Percentiles rank a stretch among this genome's conserved stretches.
phyloP scores from a whole-genome alignment of 2,113 vertebrate species.

The Trachemys scripta region DNA sequence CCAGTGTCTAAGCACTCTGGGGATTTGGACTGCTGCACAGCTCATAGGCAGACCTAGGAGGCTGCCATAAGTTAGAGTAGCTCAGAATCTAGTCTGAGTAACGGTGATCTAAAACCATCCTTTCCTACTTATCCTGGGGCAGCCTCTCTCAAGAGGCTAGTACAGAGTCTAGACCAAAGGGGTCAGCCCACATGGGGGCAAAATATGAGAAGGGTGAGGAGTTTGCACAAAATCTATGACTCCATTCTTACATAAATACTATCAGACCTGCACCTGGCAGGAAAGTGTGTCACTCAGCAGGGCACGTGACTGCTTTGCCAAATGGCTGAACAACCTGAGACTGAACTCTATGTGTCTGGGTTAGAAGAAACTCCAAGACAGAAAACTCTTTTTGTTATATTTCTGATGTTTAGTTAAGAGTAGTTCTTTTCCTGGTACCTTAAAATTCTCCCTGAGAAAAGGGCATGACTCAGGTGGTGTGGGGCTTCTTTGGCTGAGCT shows the following conservation, averaged over 20 bases:
- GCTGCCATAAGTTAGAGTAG: neutral
- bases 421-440: neutral
- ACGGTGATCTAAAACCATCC: neutral
- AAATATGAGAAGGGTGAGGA: neutral
- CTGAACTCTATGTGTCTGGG: neutral
- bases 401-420: neutral
- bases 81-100: neutral
- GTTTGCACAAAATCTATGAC: neutral
- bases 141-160: neutral
- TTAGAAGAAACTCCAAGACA: neutral
- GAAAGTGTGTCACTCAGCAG: neutral
- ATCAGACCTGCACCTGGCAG: neutral
- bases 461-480: neutral
- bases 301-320: neutral
- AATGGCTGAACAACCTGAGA: neutral
- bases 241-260: neutral
- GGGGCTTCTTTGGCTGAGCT: neutral
- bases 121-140: neutral
- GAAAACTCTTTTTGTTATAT: neutral
- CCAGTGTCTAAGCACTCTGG: neutral
- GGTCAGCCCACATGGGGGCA: neutral
- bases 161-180: neutral
- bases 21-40: rapidly evolving
- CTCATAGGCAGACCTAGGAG: neutral
- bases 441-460: neutral